phyloP scores from a whole-genome alignment of 1,140 invertebrate species.

The Zaprionus davidi region DNA sequence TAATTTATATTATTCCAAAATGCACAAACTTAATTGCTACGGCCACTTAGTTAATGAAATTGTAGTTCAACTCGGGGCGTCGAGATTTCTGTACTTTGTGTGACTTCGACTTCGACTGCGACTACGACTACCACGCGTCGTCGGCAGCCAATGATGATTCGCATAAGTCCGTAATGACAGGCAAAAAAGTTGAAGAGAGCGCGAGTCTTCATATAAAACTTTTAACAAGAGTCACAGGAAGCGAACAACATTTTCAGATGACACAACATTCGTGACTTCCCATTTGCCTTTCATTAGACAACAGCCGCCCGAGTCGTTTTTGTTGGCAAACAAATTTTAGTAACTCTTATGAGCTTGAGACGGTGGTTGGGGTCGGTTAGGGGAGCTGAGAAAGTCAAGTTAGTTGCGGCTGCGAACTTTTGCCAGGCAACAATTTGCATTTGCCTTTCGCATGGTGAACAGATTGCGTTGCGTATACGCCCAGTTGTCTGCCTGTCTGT shows the following conservation, averaged over 20 bases:
- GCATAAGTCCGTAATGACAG: not conserved
- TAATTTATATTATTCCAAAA: constrained; percentile 83
- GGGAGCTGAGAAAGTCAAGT: constrained; percentile 38
- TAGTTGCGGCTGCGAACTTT: constrained; percentile 68
- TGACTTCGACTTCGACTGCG: not conserved
- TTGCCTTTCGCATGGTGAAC: constrained; percentile 43
- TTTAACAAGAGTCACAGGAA: constrained; percentile 47
- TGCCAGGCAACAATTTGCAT: constrained; percentile 67
- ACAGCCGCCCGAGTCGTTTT: constrained; percentile 43
- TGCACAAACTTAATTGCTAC: constrained; percentile 79
- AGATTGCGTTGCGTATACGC: constrained; percentile 52
- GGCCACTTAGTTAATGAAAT: constrained; percentile 82
- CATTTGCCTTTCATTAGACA: constrained; percentile 60
- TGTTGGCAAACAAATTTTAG: constrained; percentile 76
- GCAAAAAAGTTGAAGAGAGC: constrained; percentile 14
- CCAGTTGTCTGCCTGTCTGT: constrained; percentile 28
- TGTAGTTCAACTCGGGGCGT: constrained; percentile 55
- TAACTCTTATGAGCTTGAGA: constrained; percentile 39
- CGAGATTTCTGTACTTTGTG: constrained; percentile 32
- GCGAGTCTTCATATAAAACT: constrained; percentile 61
- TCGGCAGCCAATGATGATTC: constrained; percentile 27
- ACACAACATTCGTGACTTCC: constrained; percentile 54
- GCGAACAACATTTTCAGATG: constrained; percentile 56
- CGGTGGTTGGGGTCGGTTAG: not conserved
- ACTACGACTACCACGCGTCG: not conserved